Base-by-base conservation (phyloP, 2,888 invertebrate species). In the Ormyrus pomaceus region DNA sequence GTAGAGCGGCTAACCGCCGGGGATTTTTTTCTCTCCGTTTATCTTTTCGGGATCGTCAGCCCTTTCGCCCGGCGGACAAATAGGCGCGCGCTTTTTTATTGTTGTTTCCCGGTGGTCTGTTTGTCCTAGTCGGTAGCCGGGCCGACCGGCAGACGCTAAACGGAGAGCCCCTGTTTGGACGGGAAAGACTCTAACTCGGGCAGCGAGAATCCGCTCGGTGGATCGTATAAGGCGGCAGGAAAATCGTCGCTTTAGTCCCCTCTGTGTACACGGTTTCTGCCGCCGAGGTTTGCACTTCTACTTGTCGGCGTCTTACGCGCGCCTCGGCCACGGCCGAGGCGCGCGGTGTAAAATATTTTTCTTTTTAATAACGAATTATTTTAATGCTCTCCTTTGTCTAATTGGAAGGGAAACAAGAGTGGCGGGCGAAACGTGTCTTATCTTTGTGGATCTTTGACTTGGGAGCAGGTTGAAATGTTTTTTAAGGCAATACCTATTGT, bases 111-210 rank as follows among this genome's bases (percentile, higher is more conserved):
- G 50, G 8, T 13, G 45, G 59, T 7, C 70, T 87, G 84, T 87
- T 88, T 88, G 86, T 85, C 86, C 64, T 64, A 50, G 66, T 56
- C 87, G 84, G 87, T 87, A 87, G 87, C 85, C 7, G 58, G 4
- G 10, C 46, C 19, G 50, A 19, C 10, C 45, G 19, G 19, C 10
- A 56, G 50, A 7, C 56, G 59, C 53, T 58, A 66, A 69, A 62
- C 56, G 59, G 51, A 10, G 13, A 34, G 10, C 0, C n/a, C 13
- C 46, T 79, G 59, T 79, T 75, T 75, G 71, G 48, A 11, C 19
- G 13, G 56, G 56, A 70, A 53, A 79, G 65, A 70, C 55, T 70
- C 79, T 66, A 77, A 77, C 53, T 77, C 71, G 65, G 48, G 50
- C 56, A 50, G 11, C 46, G 11, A 34, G 61, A 34, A 34, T 34